A percentile compares a stretch with the other conserved stretches of the same genome.
Evolutionary conservation across 2,888 invertebrate genomes (phyloP).

Genomic region (Coremacera marginata): DNA sequence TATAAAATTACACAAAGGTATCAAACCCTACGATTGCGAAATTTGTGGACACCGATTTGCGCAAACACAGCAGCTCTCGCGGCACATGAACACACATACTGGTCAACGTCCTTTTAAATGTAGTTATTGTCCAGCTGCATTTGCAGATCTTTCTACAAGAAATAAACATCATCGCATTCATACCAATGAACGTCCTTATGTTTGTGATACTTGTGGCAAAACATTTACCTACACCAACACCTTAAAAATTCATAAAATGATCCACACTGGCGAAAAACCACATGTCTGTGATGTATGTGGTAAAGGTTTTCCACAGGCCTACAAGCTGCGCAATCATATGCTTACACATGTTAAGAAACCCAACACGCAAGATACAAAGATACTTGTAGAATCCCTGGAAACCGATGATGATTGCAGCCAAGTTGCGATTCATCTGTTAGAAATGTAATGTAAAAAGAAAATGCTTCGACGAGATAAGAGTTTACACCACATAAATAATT

Average conservation of each 20-base stretch:
- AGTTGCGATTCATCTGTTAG: slow-evolving; percentile 18
- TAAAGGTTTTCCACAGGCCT: slow-evolving; percentile 63
- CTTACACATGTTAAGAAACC: slow-evolving; percentile 57
- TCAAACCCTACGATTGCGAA: slow-evolving; percentile 68
- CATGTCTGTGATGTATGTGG: slow-evolving; percentile 64
- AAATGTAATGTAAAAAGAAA: slow-evolving; percentile 16
- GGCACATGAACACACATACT: slow-evolving; percentile 69
- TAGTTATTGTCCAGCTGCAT: slow-evolving; percentile 65
- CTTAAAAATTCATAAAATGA: slow-evolving; percentile 66
- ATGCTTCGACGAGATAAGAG: not conserved
- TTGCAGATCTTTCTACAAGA: slow-evolving; percentile 68
- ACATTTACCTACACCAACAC: slow-evolving; percentile 67
- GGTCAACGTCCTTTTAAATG: slow-evolving; percentile 68
- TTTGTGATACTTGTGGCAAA: slow-evolving; percentile 65
- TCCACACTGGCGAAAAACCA: slow-evolving; percentile 66
- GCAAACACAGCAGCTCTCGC: slow-evolving; percentile 66
- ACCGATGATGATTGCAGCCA: slow-evolving; percentile 1
- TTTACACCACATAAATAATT: not conserved
- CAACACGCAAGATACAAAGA: not conserved
- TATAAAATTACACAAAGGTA: slow-evolving; percentile 66
- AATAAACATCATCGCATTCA: slow-evolving; percentile 68
- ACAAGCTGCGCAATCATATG: slow-evolving; percentile 61
- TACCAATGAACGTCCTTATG: slow-evolving; percentile 66
- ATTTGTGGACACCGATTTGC: slow-evolving; percentile 67
- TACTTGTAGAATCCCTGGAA: not conserved